Evolutionary conservation across 2,797 vertebrate genomes (phyloP).

Genomic region (Tarsius wallacei): DNA sequence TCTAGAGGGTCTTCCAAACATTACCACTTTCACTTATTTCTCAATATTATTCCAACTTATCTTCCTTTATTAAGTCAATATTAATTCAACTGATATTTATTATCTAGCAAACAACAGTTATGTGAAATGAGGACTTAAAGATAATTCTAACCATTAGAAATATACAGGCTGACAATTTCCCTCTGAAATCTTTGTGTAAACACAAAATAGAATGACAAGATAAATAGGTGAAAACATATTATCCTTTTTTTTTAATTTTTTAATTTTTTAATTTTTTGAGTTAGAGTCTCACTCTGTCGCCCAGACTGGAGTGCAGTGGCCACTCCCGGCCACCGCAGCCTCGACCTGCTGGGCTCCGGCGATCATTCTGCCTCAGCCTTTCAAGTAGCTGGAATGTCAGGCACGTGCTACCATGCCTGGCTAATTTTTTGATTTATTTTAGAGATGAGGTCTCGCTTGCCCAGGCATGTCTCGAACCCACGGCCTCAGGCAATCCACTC

Average conservation of each 20-base stretch:
- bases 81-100: constrained; percentile 18
- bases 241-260: neutral
- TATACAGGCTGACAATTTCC: accelerated
- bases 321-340: no score
- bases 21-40: neutral
- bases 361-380: no score
- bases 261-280: no score
- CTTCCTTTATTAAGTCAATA: neutral
- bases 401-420: no score
- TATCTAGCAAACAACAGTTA: neutral
- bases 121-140: neutral
- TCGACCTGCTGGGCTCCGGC: no score
- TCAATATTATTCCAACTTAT: neutral
- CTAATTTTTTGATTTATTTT: no score
- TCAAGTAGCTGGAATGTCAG: no score
- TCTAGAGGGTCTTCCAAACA: neutral
- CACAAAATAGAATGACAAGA: neutral
- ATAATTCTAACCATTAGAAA: neutral
- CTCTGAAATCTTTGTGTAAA: constrained; percentile 9
- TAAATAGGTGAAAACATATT: neutral
- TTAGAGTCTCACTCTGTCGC: no score
- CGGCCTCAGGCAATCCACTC: no score
- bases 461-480: no score
- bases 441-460: no score
- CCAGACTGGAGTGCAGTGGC: no score